Evolutionary conservation across 2,797 vertebrate genomes (phyloP).

Genomic region (Cynopterus sphinx): DNA sequence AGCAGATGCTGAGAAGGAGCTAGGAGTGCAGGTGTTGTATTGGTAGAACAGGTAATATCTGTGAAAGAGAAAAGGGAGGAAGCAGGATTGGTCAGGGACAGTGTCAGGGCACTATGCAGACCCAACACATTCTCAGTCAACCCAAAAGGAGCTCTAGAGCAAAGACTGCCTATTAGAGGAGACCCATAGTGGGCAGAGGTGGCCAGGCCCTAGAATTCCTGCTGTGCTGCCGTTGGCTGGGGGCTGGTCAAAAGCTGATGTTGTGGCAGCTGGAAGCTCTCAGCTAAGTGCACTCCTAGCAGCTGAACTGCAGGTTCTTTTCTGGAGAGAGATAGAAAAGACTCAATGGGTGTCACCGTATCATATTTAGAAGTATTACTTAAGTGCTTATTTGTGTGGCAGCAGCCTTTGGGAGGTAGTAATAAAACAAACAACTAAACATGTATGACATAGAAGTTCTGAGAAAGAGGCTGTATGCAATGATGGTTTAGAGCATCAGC

Average conservation of each 20-base stretch:
- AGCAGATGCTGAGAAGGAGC: neutral
- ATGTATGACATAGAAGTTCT: neutral
- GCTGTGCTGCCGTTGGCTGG: neutral
- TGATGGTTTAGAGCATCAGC: neutral
- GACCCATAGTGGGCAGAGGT: neutral
- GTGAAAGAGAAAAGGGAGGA: neutral
- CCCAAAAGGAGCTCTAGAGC: neutral
- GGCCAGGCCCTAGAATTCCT: neutral
- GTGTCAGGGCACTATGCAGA: neutral
- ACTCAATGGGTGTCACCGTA: neutral
- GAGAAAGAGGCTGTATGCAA: neutral
- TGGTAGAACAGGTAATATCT: neutral
- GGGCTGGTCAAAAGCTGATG: no score
- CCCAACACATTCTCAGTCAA: neutral
- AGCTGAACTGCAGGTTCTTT: neutral
- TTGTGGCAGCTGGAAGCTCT: neutral
- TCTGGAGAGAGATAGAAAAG: neutral
- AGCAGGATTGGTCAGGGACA: neutral
- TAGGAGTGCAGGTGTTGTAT: neutral
- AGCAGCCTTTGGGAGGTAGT: no score
- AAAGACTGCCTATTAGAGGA: neutral
- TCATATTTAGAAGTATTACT: neutral
- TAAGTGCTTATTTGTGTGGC: neutral
- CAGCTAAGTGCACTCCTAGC: no score
- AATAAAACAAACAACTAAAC: neutral